Evolutionary conservation across 2,888 invertebrate species (phyloP).

Genomic region (Lasioglossum figueresi): DNA sequence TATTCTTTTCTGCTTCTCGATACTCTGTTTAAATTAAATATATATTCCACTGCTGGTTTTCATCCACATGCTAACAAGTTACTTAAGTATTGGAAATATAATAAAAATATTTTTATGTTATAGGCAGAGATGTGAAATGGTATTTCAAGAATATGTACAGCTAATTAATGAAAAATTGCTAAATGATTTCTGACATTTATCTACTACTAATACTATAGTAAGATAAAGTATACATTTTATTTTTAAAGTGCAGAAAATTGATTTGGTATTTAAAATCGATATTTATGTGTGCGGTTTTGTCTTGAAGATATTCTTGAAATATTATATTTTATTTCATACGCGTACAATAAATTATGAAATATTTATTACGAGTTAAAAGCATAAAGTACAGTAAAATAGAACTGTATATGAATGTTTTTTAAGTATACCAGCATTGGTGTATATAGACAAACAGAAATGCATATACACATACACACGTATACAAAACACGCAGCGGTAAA

Average conservation of each 20-base stretch:
- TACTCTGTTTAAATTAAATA: conserved; percentile 82
- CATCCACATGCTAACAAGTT: conserved; percentile 11
- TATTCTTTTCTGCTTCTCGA: conserved; percentile 55
- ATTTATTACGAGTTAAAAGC: conserved; percentile 2
- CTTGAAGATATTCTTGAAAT: conserved; percentile 32
- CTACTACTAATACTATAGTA: conserved; percentile 3
- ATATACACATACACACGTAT: conserved; percentile 60
- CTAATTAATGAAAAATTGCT: conserved; percentile 5
- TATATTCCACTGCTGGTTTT: conserved; percentile 66
- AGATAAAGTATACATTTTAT: background rate
- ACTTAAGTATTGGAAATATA: background rate
- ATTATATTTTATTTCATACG: conserved; percentile 25
- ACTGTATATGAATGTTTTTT: conserved; percentile 19
- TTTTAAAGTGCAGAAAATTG: background rate
- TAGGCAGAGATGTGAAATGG: conserved; percentile 24
- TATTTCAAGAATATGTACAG: conserved; percentile 37
- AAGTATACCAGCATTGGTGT: conserved; percentile 51
- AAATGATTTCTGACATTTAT: conserved; percentile 18
- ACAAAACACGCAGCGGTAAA: conserved; percentile 42
- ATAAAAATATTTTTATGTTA: conserved; percentile 8
- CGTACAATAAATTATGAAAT: conserved; percentile 13
- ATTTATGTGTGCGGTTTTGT: background rate
- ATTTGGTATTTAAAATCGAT: background rate
- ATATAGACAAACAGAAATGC: conserved; percentile 30
- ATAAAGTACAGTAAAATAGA: background rate